phyloP scores from a whole-genome alignment of 2,113 vertebrate species.

The Procapra przewalskii region DNA sequence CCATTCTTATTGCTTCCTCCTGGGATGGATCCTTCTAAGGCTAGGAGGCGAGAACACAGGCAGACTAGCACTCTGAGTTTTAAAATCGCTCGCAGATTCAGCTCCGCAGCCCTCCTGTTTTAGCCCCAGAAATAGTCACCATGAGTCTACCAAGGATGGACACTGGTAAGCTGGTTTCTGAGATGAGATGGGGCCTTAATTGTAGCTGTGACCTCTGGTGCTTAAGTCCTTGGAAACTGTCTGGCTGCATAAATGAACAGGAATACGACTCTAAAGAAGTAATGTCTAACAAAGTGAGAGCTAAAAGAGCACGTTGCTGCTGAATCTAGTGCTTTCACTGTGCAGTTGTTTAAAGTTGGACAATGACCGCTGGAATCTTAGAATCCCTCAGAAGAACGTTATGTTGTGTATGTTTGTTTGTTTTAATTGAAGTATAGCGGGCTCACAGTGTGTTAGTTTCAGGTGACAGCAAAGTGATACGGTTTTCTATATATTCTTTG shows the following conservation, averaged over 20 bases:
- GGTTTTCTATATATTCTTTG: background rate
- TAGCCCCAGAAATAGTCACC: background rate
- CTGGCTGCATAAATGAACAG: too few species aligned
- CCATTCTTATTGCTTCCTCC: background rate
- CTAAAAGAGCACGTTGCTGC: background rate
- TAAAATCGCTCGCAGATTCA: background rate
- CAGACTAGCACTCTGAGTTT: background rate
- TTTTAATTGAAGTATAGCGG: background rate
- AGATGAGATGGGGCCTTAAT: background rate
- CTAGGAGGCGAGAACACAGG: background rate
- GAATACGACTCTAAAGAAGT: background rate
- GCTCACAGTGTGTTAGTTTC: background rate
- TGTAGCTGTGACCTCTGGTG: background rate
- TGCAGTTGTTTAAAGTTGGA: conserved; percentile 32
- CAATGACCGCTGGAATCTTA: background rate
- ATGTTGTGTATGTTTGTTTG: background rate
- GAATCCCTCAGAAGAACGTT: background rate
- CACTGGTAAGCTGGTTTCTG: background rate
- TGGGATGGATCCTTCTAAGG: background rate
- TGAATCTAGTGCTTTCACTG: background rate
- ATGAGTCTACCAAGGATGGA: background rate
- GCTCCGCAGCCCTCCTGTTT: background rate
- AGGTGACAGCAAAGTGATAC: background rate
- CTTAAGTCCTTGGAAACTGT: background rate
- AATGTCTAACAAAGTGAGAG: conserved; percentile 42